Conservation (phyloP, 2,888 invertebrate species). For the Dasysyrphus albostriatus region DNA sequence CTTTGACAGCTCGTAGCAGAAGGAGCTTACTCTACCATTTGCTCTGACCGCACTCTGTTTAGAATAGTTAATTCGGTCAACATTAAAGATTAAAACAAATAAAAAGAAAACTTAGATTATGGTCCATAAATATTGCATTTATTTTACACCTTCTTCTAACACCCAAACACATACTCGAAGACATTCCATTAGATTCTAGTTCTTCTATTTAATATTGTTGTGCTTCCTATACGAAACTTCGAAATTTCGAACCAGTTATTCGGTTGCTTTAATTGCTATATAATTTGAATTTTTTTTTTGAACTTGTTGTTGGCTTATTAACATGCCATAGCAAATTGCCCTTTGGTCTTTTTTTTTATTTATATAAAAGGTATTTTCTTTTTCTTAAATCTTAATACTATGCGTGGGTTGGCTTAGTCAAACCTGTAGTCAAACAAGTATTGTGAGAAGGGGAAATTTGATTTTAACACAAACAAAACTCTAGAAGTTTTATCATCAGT, state of each 20-base stretch:
- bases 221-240: neutral
- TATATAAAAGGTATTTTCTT: neutral
- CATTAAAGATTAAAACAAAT: too few relatives aligned
- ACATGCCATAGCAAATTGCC: neutral
- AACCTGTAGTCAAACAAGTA: neutral
- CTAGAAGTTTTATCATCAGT: too few relatives aligned
- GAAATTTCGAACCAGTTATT: slow-evolving; percentile 3
- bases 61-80: too few relatives aligned
- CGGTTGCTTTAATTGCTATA: neutral
- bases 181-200: too few relatives aligned
- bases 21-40: too few relatives aligned
- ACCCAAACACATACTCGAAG: too few relatives aligned
- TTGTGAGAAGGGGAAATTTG: neutral
- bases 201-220: neutral
- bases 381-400: neutral
- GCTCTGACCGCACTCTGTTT: too few relatives aligned
- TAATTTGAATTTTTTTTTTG: slow-evolving; percentile 5
- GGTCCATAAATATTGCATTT: too few relatives aligned
- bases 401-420: neutral
- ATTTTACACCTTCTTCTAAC: too few relatives aligned
- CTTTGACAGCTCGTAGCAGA: too few relatives aligned
- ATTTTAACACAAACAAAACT: too few relatives aligned
- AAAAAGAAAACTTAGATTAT: too few relatives aligned
- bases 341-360: neutral
- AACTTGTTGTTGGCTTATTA: neutral